These are phyloP conservation scores for Nanorana parkeri DNA, from an alignment of 2,113 vertebrate species.

Conservation along the genomic window DNA sequence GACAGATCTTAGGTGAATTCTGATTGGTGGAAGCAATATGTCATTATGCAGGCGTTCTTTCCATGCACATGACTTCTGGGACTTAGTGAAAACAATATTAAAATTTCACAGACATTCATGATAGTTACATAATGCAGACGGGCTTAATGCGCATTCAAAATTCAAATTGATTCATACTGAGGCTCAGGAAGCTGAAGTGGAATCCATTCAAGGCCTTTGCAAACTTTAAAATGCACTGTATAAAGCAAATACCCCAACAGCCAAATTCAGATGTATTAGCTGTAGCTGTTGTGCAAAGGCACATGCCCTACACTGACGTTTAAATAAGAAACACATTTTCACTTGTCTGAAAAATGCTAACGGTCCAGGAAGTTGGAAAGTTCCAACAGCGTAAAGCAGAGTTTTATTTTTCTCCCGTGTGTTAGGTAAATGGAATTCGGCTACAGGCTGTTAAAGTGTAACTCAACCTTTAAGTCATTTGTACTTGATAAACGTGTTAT, in stretches of 20 bases:
- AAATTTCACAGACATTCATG: neutral
- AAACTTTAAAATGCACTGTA: neutral
- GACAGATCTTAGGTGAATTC: neutral
- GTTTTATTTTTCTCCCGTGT: neutral
- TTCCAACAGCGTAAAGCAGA: neutral
- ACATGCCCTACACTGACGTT: neutral
- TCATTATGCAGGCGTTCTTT: neutral
- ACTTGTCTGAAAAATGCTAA: neutral
- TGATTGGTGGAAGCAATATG: slow-evolving; percentile 14
- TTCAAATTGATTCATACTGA: neutral
- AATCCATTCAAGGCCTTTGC: neutral
- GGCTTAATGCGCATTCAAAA: neutral
- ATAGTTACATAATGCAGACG: slow-evolving; percentile 19
- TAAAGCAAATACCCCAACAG: slow-evolving; percentile 1
- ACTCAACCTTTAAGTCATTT: no score
- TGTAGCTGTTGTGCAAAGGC: neutral
- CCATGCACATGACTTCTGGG: slow-evolving; percentile 29
- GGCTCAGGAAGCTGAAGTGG: neutral
- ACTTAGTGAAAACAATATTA: slow-evolving; percentile 28
- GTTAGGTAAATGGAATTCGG: no score
- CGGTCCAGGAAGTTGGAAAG: neutral
- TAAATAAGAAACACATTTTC: slow-evolving; percentile 35
- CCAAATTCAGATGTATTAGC: neutral
- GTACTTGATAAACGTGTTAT: no score
- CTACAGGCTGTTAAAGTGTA: no score